Evolutionary conservation across 2,797 vertebrate genomes (phyloP).

Genomic region (Xiphorhynchus erythropygius): DNA sequence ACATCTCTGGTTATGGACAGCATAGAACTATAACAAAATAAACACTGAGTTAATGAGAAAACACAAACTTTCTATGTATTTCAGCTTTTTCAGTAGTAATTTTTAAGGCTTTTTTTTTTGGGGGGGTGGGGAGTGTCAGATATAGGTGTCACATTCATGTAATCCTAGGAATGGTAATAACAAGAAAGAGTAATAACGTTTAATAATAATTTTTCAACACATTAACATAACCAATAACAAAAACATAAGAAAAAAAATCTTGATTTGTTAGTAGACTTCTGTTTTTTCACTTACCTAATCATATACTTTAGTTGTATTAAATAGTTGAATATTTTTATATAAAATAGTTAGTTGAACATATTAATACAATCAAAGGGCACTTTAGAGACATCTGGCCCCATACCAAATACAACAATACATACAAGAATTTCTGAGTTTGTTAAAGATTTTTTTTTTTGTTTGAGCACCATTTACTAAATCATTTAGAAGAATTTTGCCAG

Average conservation of each 20-base stretch:
- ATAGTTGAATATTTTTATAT: neutral
- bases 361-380: neutral
- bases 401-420: neutral
- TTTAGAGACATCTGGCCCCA: neutral
- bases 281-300: neutral
- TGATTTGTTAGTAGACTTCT: neutral
- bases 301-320: neutral
- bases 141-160: neutral
- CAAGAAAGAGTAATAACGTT: neutral
- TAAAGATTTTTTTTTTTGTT: neutral
- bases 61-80: neutral
- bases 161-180: neutral
- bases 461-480: neutral
- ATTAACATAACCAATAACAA: neutral
- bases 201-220: neutral
- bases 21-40: neutral
- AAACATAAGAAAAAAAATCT: neutral
- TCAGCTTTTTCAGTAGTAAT: neutral
- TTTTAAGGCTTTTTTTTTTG: neutral
- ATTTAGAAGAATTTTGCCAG: neutral
- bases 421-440: neutral
- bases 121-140: neutral
- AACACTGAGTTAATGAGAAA: neutral
- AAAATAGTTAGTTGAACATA: neutral
- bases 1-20: neutral